A percentile compares a stretch with the other conserved stretches of the same genome.
Evolutionary conservation across 2,888 invertebrate genomes (phyloP).

Genomic region (Bursaphelenchus okinawaensis): DNA sequence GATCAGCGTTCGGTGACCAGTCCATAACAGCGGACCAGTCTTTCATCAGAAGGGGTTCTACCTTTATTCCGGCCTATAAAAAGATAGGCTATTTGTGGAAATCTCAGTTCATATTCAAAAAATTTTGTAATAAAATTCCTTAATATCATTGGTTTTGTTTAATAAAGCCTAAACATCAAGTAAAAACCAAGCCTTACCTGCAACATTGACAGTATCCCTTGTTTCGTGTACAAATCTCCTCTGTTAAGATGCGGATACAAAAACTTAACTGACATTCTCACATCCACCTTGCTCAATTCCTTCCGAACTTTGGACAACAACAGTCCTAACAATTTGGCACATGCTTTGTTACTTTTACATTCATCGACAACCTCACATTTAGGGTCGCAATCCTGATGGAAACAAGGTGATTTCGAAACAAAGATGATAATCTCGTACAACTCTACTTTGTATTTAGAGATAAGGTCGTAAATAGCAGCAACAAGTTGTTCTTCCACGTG

Average conservation of each 20-base stretch:
- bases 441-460: conserved; percentile 57
- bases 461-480: conserved; percentile 56
- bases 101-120: conserved; percentile 34
- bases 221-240: conserved; percentile 58
- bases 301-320: conserved; percentile 56
- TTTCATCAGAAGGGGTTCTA: conserved; percentile 57
- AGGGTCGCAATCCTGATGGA: conserved; percentile 58
- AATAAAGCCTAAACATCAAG: no score
- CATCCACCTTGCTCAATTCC: conserved; percentile 57
- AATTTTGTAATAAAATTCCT: conserved; percentile 28
- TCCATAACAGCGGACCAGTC: conserved; percentile 58
- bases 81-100: not conserved
- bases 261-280: conserved; percentile 58
- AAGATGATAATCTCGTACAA: conserved; percentile 57
- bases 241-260: conserved; percentile 57
- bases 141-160: no score
- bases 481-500: conserved; percentile 58
- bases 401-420: conserved; percentile 57
- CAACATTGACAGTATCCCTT: conserved; percentile 57
- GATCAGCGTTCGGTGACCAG: conserved; percentile 56
- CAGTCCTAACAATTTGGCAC: conserved; percentile 56
- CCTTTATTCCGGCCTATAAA: conserved; percentile 37
- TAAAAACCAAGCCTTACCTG: conserved; percentile 26
- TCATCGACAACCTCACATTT: conserved; percentile 58
- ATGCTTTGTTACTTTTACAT: conserved; percentile 55